Evolutionary conservation across 1,140 invertebrate species (phyloP).

Genomic region (Dufourea novaeangliae): DNA sequence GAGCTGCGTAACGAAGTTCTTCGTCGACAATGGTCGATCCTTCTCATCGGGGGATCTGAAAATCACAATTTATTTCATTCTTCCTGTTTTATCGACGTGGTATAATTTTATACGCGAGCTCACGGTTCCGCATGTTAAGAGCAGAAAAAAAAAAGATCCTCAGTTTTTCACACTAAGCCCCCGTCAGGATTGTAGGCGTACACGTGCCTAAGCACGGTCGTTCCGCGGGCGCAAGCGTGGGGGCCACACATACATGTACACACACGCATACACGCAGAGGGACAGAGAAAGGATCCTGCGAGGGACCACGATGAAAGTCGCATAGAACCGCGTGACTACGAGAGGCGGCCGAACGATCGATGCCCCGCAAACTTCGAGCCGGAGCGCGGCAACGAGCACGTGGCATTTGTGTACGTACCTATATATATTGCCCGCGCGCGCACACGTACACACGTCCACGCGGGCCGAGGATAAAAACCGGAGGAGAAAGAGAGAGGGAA

Average conservation of each 20-base stretch:
- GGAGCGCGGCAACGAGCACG: slow-evolving; percentile 70
- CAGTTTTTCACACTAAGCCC: slow-evolving; percentile 1
- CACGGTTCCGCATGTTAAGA: slow-evolving; percentile 14
- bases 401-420: slow-evolving; percentile 65
- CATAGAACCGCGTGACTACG: slow-evolving; percentile 44
- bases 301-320: slow-evolving; percentile 47
- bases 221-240: slow-evolving; percentile 7
- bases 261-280: slow-evolving; percentile 32
- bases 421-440: slow-evolving; percentile 43
- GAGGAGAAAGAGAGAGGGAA: background rate
- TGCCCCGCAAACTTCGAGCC: slow-evolving; percentile 74
- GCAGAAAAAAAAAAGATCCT: slow-evolving; percentile 12
- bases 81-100: too few relatives aligned
- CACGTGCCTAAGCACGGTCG: slow-evolving; percentile 20
- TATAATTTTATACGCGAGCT: too few relatives aligned
- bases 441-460: slow-evolving; percentile 49
- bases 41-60: too few relatives aligned
- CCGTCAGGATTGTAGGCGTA: slow-evolving; percentile 46
- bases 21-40: too few relatives aligned
- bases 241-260: too few relatives aligned
- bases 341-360: slow-evolving; percentile 69
- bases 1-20: too few relatives aligned
- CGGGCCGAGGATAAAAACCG: slow-evolving; percentile 36
- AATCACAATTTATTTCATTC: too few relatives aligned
- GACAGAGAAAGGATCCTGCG: slow-evolving; percentile 27